These are phyloP conservation scores for Embidobia sp. DNA, from an alignment of 2,888 invertebrate genomes.

Conservation along the genomic window DNA sequence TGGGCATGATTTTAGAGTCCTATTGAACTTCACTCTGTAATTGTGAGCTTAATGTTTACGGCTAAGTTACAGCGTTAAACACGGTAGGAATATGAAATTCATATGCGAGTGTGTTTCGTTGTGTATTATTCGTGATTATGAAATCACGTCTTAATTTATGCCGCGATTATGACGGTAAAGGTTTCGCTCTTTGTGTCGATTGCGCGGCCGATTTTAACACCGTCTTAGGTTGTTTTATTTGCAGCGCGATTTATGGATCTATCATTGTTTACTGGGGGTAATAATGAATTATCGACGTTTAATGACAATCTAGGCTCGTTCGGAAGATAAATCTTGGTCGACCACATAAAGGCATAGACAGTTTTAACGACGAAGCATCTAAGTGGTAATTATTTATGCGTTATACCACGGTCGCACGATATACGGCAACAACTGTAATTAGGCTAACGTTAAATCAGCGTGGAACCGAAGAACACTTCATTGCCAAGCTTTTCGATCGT, in stretches of 20 bases:
- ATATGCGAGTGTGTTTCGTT: no score
- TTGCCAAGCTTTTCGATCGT: conserved; percentile 36
- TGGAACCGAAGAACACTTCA: conserved; percentile 67
- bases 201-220: conserved; percentile 11
- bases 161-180: conserved; percentile 24
- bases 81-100: no score
- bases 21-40: conserved; percentile 42
- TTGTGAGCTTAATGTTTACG: conserved; percentile 42
- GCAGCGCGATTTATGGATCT: conserved; percentile 11
- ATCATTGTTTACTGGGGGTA: conserved; percentile 17
- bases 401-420: conserved; percentile 69
- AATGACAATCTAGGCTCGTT: conserved; percentile 71
- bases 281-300: conserved; percentile 75
- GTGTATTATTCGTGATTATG: conserved; percentile 24
- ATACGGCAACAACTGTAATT: conserved; percentile 70
- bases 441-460: conserved; percentile 75
- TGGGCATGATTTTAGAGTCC: conserved; percentile 36
- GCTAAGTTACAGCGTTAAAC: conserved; percentile 32
- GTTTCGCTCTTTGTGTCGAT: conserved; percentile 26
- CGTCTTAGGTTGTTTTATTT: conserved; percentile 6
- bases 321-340: conserved; percentile 75
- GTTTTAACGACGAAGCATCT: conserved; percentile 74
- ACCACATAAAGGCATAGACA: conserved; percentile 72
- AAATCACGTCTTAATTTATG: conserved; percentile 44
- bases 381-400: conserved; percentile 80